These are phyloP conservation scores for Verasper variegatus DNA, from an alignment of 2,113 vertebrate genomes.

Conservation along the genomic window DNA sequence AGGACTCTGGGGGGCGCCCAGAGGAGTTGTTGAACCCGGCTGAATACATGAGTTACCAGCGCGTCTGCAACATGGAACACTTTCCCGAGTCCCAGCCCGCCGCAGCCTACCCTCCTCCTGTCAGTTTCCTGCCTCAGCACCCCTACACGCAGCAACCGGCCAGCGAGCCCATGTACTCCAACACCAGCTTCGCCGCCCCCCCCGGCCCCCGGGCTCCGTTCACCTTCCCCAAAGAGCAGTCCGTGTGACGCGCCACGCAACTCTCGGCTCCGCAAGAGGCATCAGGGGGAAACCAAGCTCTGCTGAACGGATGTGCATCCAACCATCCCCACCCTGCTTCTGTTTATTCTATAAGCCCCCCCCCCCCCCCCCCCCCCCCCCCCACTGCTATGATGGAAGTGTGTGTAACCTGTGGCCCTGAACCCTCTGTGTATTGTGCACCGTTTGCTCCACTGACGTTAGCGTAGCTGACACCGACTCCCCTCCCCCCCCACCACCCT, in stretches of 20 bases:
- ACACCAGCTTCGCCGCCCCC: constrained; percentile 83
- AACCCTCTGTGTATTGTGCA: constrained; percentile 64
- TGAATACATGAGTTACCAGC: constrained; percentile 86
- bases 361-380: constrained; percentile 16
- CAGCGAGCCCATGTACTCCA: constrained; percentile 82
- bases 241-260: constrained; percentile 75
- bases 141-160: constrained; percentile 79
- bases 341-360: constrained; percentile 35
- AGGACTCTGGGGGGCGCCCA: constrained; percentile 86
- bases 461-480: constrained; percentile 41
- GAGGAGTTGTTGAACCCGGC: constrained; percentile 84
- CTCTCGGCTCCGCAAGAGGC: constrained; percentile 26
- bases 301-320: constrained; percentile 42
- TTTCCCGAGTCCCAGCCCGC: constrained; percentile 78
- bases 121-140: constrained; percentile 83
- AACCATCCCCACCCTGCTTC: constrained; percentile 23
- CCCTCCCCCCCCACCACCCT: constrained; percentile 12
- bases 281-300: constrained; percentile 38
- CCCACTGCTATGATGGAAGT: constrained; percentile 35
- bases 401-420: constrained; percentile 60
- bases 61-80: constrained; percentile 76
- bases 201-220: constrained; percentile 82
- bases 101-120: constrained; percentile 71
- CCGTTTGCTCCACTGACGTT: constrained; percentile 70
- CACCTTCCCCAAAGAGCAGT: constrained; percentile 90